Conservation (phyloP, 2,113 vertebrate genomes). For the Gobiocypris rarus region DNA sequence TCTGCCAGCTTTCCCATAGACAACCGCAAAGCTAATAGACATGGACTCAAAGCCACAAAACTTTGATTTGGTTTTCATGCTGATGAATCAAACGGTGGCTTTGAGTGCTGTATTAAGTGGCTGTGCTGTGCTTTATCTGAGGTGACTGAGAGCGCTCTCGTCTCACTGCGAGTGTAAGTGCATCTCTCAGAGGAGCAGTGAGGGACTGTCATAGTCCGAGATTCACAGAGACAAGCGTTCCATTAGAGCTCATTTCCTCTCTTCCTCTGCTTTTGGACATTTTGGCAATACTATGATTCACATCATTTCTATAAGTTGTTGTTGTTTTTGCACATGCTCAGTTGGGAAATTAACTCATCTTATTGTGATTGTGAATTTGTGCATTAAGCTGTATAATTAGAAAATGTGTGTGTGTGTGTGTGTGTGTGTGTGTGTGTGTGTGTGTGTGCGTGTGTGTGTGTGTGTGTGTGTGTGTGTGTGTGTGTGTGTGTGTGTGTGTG, state of each 20-base stretch:
- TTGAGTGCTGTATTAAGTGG: slow-evolving; percentile 6
- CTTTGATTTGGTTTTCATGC: background rate
- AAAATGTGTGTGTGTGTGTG: slow-evolving; percentile 12
- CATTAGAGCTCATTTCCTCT: slow-evolving; percentile 26
- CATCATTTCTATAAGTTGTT: background rate
- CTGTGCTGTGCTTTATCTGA: background rate
- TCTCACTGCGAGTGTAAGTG: background rate
- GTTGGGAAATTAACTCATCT: background rate
- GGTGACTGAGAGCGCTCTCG: background rate
- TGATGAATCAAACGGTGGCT: background rate
- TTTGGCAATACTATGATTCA: slow-evolving; percentile 7
- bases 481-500: slow-evolving; percentile 47
- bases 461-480: slow-evolving; percentile 48
- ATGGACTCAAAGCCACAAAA: background rate
- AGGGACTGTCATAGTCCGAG: background rate
- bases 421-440: slow-evolving; percentile 56
- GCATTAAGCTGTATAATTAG: background rate
- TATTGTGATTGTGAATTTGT: slow-evolving; percentile 27
- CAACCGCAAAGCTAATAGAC: background rate
- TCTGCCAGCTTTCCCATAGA: background rate
- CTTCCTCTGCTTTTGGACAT: background rate
- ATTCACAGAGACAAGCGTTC: slow-evolving; percentile 26
- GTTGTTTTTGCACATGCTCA: background rate
- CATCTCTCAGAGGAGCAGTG: background rate
- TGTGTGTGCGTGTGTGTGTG: slow-evolving; percentile 47